Conservation (phyloP, 2,113 vertebrate species). For the Bostrychus sinensis region DNA sequence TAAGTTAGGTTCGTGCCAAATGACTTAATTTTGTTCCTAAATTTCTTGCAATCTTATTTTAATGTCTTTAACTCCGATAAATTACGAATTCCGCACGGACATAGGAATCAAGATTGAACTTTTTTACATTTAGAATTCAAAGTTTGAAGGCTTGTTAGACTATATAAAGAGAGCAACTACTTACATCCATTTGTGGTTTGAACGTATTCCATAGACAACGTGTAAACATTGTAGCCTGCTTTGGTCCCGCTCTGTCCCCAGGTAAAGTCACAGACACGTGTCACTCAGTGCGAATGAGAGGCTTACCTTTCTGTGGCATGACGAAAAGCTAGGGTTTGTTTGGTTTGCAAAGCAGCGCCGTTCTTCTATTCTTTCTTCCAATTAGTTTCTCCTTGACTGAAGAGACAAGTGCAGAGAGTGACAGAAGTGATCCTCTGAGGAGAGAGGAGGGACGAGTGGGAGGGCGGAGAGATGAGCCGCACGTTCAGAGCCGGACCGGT, state of each 20-base stretch:
- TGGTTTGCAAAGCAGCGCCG: slow-evolving; percentile 63
- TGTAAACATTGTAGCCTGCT: slow-evolving; percentile 7
- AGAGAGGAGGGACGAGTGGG: slow-evolving; percentile 45
- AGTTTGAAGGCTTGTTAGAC: background rate
- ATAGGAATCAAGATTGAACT: background rate
- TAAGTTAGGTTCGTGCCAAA: no score
- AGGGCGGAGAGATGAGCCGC: slow-evolving; percentile 34
- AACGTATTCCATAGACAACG: slow-evolving; percentile 2
- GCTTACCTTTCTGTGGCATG: slow-evolving; percentile 96
- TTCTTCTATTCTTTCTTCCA: slow-evolving; percentile 70
- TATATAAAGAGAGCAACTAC: slow-evolving; percentile 1
- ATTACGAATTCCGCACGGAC: background rate
- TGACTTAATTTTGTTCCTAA: no score
- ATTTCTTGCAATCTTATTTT: no score
- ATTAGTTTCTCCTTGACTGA: slow-evolving; percentile 78
- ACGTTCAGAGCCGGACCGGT: background rate
- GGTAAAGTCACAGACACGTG: slow-evolving; percentile 12
- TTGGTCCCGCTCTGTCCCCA: background rate
- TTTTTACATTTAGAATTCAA: background rate
- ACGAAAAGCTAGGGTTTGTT: slow-evolving; percentile 69
- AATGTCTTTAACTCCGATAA: no score
- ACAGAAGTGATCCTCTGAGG: slow-evolving; percentile 57
- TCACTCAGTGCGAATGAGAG: slow-evolving; percentile 7
- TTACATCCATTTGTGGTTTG: slow-evolving; percentile 7
- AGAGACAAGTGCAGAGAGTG: slow-evolving; percentile 68